These are phyloP conservation scores for Schlechtendalia chinensis DNA, from an alignment of 1,140 invertebrate genomes.

Conservation along the genomic window DNA sequence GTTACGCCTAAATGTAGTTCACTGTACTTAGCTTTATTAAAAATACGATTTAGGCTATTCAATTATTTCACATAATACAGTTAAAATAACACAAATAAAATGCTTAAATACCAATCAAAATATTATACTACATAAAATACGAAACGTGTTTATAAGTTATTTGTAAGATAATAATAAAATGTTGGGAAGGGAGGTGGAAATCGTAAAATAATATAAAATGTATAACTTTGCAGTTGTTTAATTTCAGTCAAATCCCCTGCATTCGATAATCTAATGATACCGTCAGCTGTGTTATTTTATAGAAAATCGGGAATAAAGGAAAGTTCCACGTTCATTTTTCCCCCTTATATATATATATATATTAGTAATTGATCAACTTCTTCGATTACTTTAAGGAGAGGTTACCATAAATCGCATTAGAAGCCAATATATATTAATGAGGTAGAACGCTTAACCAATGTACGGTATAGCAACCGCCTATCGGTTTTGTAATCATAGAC, in stretches of 20 bases:
- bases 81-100: too few relatives aligned
- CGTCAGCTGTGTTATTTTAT: background rate
- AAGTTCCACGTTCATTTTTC: background rate
- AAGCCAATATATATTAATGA: conserved; percentile 46
- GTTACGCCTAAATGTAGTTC: too few relatives aligned
- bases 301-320: too few relatives aligned
- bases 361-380: conserved; percentile 18
- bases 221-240: background rate
- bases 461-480: background rate
- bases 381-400: background rate
- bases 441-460: conserved; percentile 2
- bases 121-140: background rate
- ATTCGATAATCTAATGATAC: background rate
- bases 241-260: background rate
- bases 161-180: background rate
- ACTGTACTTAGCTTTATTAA: too few relatives aligned
- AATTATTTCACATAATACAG: too few relatives aligned
- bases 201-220: background rate
- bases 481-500: conserved; percentile 18
- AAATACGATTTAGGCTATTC: too few relatives aligned
- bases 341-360: background rate
- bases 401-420: conserved; percentile 40
- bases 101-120: background rate
- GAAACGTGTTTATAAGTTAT: conserved; percentile 3
- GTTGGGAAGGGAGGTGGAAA: too few relatives aligned